Percentiles rank a stretch among this genome's conserved stretches.
phyloP scores from a whole-genome alignment of 2,888 invertebrate genomes.

The Euplexia lucipara region DNA sequence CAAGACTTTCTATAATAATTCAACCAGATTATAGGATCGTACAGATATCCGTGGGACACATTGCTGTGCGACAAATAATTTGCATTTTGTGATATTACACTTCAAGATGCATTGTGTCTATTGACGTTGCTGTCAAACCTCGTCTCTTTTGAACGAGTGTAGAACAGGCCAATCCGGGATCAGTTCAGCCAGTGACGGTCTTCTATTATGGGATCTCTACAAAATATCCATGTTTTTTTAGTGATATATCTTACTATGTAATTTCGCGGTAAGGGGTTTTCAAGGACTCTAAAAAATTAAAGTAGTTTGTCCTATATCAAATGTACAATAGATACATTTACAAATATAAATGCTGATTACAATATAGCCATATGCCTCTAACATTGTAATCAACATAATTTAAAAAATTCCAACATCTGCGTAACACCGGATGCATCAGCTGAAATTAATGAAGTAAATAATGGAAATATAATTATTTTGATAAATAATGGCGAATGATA shows the following conservation, averaged over 20 bases:
- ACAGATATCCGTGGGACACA: conserved; percentile 71
- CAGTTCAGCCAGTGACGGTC: conserved; percentile 97
- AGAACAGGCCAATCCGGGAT: conserved; percentile 99
- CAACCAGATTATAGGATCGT: conserved; percentile 74
- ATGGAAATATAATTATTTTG: conserved; percentile 75
- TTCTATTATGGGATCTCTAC: conserved; percentile 92
- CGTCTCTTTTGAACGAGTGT: conserved; percentile 95
- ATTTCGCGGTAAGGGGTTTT: conserved; percentile 16
- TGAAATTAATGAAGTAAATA: conserved; percentile 86
- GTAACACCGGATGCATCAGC: conserved; percentile 87
- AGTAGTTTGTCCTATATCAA: conserved; percentile 27
- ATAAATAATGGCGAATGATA: conserved; percentile 84
- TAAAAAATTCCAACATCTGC: conserved; percentile 87
- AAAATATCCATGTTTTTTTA: conserved; percentile 88
- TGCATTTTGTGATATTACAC: conserved; percentile 83
- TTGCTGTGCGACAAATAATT: conserved; percentile 81
- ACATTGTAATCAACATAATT: conserved; percentile 60
- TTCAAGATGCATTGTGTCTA: conserved; percentile 87
- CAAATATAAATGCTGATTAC: conserved; percentile 59
- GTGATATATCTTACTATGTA: conserved; percentile 49
- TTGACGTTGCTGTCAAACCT: conserved; percentile 93
- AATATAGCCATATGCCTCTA: conserved; percentile 43
- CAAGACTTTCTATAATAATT: conserved; percentile 68
- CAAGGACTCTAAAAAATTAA: conserved; percentile 15
- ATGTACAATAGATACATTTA: conserved; percentile 27